Evolutionary conservation across 2,888 invertebrate species (phyloP), one percentile per base, ranked within the genome.

Genomic region (Plagodis pulveraria): DNA sequence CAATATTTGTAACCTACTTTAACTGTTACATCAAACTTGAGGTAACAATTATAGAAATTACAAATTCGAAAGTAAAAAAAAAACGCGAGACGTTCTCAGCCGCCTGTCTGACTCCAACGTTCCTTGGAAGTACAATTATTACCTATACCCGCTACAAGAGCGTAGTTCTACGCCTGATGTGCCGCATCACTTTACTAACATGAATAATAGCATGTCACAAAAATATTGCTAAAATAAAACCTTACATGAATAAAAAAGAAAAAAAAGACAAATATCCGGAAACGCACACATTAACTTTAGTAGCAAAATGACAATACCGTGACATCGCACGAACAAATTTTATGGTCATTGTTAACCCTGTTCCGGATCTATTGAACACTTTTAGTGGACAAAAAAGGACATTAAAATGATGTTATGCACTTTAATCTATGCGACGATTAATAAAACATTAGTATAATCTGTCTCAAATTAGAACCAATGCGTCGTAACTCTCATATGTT

Each of bases 301-400:
- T 55, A 43, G 47, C 41, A 34, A 60, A 68, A 68, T 62, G 50
- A 51, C 62, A 38, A 63, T 62, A 51, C 64, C 64, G 64, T 66
- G 68, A 67, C 59, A 50, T 47, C 35, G 35, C 56, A 56, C 56
- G 45, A 57, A 61, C 50, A 56, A 55, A 43, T 35, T 57, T 52
- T 44, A 60, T 58, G 56, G 4, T 58, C 59, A 59, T 51, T 49
- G 41, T 49, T 56, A 60, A 65, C 56, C 50, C 52, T 35, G 58
- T 62, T 52, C 60, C 58, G 61, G 62, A 50, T 22, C 47, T 41
- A 61, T 45, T 50, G 49, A 50, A 38, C 45, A 32, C 6, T 58
- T 56, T 44, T 40, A 46, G 42, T 48, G 12, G 38, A 53, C 59
- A 63, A 65, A 65, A 67, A 65, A 48, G 42, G 36, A 35, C 41